Evolutionary conservation across 2,113 vertebrate genomes (phyloP), one percentile per base, ranked within the genome.

Genomic region (Dendrocopos noguchii): DNA sequence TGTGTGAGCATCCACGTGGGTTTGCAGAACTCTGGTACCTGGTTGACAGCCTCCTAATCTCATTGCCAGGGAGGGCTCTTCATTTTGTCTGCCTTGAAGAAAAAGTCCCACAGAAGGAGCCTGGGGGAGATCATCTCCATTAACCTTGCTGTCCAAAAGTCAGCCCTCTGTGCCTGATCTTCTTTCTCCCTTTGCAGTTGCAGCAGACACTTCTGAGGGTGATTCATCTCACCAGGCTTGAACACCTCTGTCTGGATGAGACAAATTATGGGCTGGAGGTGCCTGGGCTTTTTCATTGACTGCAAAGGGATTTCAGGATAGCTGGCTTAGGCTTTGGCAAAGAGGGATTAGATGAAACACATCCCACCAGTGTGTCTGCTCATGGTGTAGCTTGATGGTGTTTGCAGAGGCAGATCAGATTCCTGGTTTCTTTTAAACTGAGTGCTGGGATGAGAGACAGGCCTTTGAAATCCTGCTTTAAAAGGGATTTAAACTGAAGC

Each of bases 1-100:
- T 0, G 0, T 8, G 42, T 25, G 68, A 24, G 15, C 3, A 1
- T 61, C 44, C 28, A 10, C 0, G 0, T 70, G 78, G 55, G n/a
- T 84, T 13, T 73, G 79, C 29, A 63, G 67, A 71, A 31, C 47
- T 7, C 24, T 39, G 56, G 42, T 46, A 74, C 73, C 47, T 74
- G 59, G 19, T 7, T 47, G 34, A 68, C 1, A 7, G 24, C 29
- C 52, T 91, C 55, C 76, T 39, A 5, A 61, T 52, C 61, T 70
- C 1, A 0, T 70, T 87, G 88, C 36, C 25, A 33, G 56, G 22
- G 63, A 74, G 46, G 34, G 42, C 28, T 78, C 64, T 91, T 53
- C 6, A 0, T 33, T 70, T 77, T 77, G 42, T 47, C 52, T 53
- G 72, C 80, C 56, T 53, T 36, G 84, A 52, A 64, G 68, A 15